phyloP scores from a whole-genome alignment of 1,140 invertebrate species.

The Bombus soroeensis region DNA sequence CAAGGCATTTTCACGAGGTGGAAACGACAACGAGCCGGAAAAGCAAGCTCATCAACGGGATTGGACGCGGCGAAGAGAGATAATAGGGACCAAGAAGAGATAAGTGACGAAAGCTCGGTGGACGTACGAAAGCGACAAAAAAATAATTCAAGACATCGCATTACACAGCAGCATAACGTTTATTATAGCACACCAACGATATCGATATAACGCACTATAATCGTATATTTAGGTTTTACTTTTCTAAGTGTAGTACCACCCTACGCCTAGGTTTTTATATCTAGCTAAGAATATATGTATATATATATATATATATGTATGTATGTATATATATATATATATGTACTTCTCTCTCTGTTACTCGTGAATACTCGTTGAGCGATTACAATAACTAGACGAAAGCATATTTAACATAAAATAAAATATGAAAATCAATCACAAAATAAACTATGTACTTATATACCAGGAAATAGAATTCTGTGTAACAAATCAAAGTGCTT shows the following conservation, averaged over 20 bases:
- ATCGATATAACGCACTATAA: conserved; percentile 74
- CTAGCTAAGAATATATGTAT: conserved; percentile 47
- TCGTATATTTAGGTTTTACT: conserved; percentile 68
- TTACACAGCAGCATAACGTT: conserved; percentile 81
- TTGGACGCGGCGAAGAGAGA: conserved; percentile 2
- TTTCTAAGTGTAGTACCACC: conserved; percentile 59
- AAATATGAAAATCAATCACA: conserved; percentile 58
- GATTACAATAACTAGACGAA: conserved; percentile 67
- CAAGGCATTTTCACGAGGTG: too few relatives aligned
- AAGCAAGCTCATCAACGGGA: conserved; percentile 31
- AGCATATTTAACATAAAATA: conserved; percentile 64
- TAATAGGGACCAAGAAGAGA: conserved; percentile 32
- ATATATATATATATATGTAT: conserved; percentile 61
- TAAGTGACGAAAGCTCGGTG: conserved; percentile 60
- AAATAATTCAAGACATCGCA: conserved; percentile 81
- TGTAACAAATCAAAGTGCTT: conserved; percentile 36
- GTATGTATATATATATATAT: conserved; percentile 61
- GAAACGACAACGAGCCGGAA: conserved; percentile 5
- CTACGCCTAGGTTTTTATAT: conserved; percentile 46
- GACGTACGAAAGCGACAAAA: conserved; percentile 77
- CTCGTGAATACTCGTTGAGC: conserved; percentile 48
- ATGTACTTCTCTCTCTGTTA: conserved; percentile 62
- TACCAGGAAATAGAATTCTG: conserved; percentile 18
- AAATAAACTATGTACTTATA: conserved; percentile 48
- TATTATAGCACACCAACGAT: conserved; percentile 79